These are phyloP conservation scores for Chitala chitala DNA, from an alignment of 2,113 vertebrate genomes.

Conservation along the genomic window DNA sequence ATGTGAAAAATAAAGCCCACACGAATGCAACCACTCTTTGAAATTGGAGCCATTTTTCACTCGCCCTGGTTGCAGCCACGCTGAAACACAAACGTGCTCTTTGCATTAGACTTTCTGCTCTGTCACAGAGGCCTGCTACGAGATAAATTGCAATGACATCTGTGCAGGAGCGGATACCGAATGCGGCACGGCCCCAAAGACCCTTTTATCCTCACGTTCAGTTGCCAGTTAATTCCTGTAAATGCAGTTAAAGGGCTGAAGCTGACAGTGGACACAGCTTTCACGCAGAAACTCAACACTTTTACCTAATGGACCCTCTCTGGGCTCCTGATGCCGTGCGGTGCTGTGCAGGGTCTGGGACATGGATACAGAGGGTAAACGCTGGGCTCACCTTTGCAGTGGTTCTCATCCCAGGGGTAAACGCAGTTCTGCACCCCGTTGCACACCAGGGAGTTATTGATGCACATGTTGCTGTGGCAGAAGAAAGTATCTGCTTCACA, in stretches of 20 bases:
- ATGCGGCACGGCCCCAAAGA: not conserved
- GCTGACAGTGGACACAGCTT: not conserved
- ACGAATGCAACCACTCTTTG: slow-evolving; percentile 12
- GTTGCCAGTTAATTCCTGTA: not conserved
- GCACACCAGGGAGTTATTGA: slow-evolving; percentile 93
- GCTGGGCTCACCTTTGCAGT: slow-evolving; percentile 88
- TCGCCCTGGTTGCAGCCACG: slow-evolving; percentile 18
- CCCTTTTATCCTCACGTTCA: not conserved
- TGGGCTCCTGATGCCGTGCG: too few relatives aligned
- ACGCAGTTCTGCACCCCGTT: slow-evolving; percentile 97
- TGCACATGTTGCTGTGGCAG: slow-evolving; percentile 99
- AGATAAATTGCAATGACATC: too few relatives aligned
- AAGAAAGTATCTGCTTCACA: slow-evolving; percentile 85
- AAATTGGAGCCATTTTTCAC: slow-evolving; percentile 46
- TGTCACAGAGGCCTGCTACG: not conserved
- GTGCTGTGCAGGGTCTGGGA: too few relatives aligned
- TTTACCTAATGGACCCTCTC: too few relatives aligned
- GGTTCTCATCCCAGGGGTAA: slow-evolving; percentile 97
- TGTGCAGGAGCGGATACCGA: not conserved
- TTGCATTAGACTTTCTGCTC: slow-evolving; percentile 23
- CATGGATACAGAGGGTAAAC: too few relatives aligned
- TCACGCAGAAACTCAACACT: not conserved
- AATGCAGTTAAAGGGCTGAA: not conserved
- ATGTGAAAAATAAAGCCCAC: slow-evolving; percentile 34
- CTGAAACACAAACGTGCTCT: slow-evolving; percentile 19